Evolutionary conservation across 1,140 invertebrate genomes (phyloP), one percentile per base, ranked within the genome.

Genomic region (Bombus waltoni): DNA sequence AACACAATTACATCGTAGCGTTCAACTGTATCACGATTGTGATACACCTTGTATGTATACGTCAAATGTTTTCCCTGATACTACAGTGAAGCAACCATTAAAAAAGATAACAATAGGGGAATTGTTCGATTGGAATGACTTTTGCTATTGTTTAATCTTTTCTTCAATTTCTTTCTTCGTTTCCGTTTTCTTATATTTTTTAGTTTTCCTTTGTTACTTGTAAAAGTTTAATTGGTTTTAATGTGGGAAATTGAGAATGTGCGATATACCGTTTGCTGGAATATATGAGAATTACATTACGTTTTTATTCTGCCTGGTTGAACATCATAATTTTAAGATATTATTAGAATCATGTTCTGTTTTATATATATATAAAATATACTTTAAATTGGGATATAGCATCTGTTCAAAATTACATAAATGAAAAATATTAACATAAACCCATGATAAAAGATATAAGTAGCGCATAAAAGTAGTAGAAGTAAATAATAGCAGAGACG

Each of bases 101-200:
- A 80, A 68, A 68, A 18, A 11, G 65, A 70, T 80, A 47, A 80
- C 77, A 80, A 80, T 80, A 44, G 65, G 18, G 25, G 62, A n/a
- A 68, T 79, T 68, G 77, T 68, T 44, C n/a, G 22, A 68, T 68
- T n/a, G 10, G 28, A 53, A 28, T n/a, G 32, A 6, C 28, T 70
- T 80, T 70, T 70, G 8, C 77, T 28, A 80, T 80, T 80, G 65
- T 80, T 44, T 68, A 35, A 6, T 35, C 2, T 59, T 47, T 40
- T 28, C 4, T 59, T 25, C 32, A 59, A 59, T 40, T 70, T 70
- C 10, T 40, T 40, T 70, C 68, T 25, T 70, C 25, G 3, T 40
- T 40, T 53, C 5, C 47, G 2, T 68, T 44, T n/a, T 44, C 8
- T 28, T 71, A 13, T 28, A 28, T 13, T 72, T 32, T 44, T 40